These are phyloP conservation scores for Gastracanthus pulcherrimus DNA, from an alignment of 2,888 invertebrate genomes.

Conservation along the genomic window DNA sequence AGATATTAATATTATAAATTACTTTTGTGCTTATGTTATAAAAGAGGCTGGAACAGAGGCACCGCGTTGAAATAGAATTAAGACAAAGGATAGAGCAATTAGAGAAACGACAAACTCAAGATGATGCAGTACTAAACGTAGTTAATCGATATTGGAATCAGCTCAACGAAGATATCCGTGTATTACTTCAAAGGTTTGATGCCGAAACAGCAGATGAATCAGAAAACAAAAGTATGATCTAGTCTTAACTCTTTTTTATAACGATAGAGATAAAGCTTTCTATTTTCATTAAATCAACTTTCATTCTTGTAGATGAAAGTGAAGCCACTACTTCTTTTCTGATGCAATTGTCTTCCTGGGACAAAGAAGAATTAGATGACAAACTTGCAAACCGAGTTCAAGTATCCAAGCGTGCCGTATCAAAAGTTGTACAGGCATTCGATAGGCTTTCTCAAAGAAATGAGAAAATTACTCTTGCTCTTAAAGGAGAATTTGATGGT, in stretches of 20 bases:
- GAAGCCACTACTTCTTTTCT: slow-evolving; percentile 97
- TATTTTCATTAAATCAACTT: not conserved
- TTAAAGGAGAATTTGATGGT: slow-evolving; percentile 90
- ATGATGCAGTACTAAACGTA: slow-evolving; percentile 98
- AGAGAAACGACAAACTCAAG: slow-evolving; percentile 96
- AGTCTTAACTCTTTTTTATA: not conserved
- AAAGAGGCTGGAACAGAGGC: slow-evolving; percentile 93
- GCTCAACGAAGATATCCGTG: slow-evolving; percentile 97
- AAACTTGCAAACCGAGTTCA: slow-evolving; percentile 96
- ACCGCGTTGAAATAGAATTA: slow-evolving; percentile 91
- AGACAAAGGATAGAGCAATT: slow-evolving; percentile 95
- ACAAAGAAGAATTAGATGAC: slow-evolving; percentile 97
- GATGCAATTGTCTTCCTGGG: slow-evolving; percentile 97
- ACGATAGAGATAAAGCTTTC: not conserved
- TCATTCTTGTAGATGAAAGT: slow-evolving; percentile 87
- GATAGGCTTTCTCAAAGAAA: slow-evolving; percentile 97
- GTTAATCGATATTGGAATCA: slow-evolving; percentile 98
- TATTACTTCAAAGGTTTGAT: slow-evolving; percentile 96
- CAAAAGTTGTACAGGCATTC: slow-evolving; percentile 97
- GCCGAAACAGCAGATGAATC: slow-evolving; percentile 98
- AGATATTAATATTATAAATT: not conserved
- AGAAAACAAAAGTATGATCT: slow-evolving; percentile 90
- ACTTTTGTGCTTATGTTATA: not conserved
- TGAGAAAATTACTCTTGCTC: slow-evolving; percentile 93
- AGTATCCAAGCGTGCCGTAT: slow-evolving; percentile 97